Evolutionary conservation across 2,797 vertebrate species (phyloP).

Genomic region (Syngnathus acus): DNA sequence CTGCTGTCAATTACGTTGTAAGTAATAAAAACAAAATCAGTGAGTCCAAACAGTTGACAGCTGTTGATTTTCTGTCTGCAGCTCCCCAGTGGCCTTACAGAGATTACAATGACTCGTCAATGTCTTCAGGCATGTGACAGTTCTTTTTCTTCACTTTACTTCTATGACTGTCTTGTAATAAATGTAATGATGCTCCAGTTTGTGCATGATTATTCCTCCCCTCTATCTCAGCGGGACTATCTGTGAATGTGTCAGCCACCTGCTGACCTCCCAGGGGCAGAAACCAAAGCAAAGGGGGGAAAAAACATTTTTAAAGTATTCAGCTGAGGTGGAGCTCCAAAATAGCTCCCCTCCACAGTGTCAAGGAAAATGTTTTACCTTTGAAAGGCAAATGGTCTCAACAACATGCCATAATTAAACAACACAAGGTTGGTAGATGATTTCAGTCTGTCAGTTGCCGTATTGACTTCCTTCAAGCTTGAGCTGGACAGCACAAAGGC

Average conservation of each 20-base stretch:
- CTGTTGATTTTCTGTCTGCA: constrained; percentile 18
- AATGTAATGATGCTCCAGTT: constrained; percentile 25
- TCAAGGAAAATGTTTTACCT: background rate
- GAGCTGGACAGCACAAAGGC: background rate
- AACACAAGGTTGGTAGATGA: background rate
- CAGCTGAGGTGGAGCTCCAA: constrained; percentile 15
- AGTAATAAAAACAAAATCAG: background rate
- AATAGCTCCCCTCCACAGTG: constrained; percentile 17
- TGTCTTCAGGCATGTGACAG: constrained; percentile 14
- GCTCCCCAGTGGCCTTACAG: constrained; percentile 16
- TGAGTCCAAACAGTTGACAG: constrained; percentile 7
- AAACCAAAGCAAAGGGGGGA: constrained; percentile 15
- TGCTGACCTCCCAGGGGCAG: constrained; percentile 29
- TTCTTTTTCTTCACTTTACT: background rate
- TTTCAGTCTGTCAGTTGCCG: background rate
- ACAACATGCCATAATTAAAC: constrained; percentile 18
- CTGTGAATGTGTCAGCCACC: constrained; percentile 32
- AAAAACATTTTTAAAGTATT: constrained; percentile 5
- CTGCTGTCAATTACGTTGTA: too few relatives aligned
- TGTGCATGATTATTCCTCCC: constrained; percentile 32
- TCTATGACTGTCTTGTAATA: constrained; percentile 30
- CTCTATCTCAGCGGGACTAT: constrained; percentile 37
- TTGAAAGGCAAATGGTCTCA: constrained; percentile 14
- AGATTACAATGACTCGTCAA: constrained; percentile 20
- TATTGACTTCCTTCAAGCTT: background rate